Base-by-base conservation (phyloP, 2,797 vertebrate species). In the Karalla daura region DNA sequence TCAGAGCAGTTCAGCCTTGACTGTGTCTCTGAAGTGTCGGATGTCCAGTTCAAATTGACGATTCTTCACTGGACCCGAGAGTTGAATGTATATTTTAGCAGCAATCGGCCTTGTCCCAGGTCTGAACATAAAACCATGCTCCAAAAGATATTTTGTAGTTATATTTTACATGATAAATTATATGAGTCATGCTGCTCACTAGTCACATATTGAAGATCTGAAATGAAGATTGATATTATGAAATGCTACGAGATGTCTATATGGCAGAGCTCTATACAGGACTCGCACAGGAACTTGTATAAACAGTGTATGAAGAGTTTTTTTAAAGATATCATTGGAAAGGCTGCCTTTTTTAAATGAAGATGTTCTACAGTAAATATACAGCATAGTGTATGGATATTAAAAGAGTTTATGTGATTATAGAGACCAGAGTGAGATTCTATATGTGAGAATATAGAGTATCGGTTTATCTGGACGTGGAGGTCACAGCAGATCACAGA, bases 81-180 rank as follows among this genome's bases (percentile, higher is more conserved):
- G 49, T 13, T 62, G 83, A 80, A 86, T 84, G 83, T 81, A 76
- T 51, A 63, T 49, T 32, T 55, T n/a, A 66, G 27, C 58, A 72
- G 46, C 14, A 28, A 52, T 63, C 56, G 21, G 59, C 79, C 32
- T 67, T 49, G 10, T 1, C n/a, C 7, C 37, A 60, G n/a, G 14
- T 44, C 55, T 36, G 46, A 39, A 30, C 15, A 7, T 40, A 35
- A 20, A 33, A 12, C 49, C 41, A 32, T 7, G 51, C 15, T 49
- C 23, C 64, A 39, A 75, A 21, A 37, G 65, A 55, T 80, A 63
- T 84, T 79, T 81, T 81, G 51, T 1, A n/a, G 46, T 33, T 21
- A 40, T 20, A 63, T 63, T 32, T 66, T 36, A 30, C 9, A 9
- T 53, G 32, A 41, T n/a, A 43, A 0, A 32, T 13, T 32, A 17